Evolutionary conservation across 1,140 invertebrate genomes (phyloP).

Genomic region (Neoseiulus cucumeris): DNA sequence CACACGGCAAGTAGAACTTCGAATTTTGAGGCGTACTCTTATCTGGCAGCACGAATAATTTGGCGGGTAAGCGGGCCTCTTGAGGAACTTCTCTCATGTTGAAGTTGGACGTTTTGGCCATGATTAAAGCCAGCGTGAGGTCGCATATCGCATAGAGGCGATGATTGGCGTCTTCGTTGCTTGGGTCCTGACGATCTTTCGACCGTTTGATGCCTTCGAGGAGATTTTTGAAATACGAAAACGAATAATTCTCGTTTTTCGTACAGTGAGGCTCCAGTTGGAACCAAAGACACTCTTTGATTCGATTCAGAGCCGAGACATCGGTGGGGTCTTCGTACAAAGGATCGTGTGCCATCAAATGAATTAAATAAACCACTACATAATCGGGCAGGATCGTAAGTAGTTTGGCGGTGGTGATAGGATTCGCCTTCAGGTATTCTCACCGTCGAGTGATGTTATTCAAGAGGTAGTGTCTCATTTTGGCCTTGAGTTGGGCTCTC

Average conservation of each 20-base stretch:
- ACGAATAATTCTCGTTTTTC: conserved; percentile 81
- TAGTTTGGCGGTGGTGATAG: conserved; percentile 22
- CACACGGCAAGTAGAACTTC: not conserved
- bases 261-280: conserved; percentile 76
- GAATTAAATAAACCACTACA: conserved; percentile 81
- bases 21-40: conserved; percentile 15
- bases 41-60: conserved; percentile 28
- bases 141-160: conserved; percentile 93
- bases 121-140: conserved; percentile 66
- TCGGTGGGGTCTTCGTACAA: conserved; percentile 53
- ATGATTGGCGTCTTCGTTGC: conserved; percentile 59
- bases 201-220: conserved; percentile 56
- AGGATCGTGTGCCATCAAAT: conserved; percentile 74
- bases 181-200: conserved; percentile 60
- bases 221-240: conserved; percentile 79
- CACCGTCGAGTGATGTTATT: conserved; percentile 67
- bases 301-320: conserved; percentile 35
- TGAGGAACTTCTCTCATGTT: conserved; percentile 63
- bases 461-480: conserved; percentile 51
- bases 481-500: conserved; percentile 18
- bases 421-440: conserved; percentile 45
- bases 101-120: conserved; percentile 62
- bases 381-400: conserved; percentile 53
- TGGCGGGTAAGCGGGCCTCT: conserved; percentile 38
- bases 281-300: conserved; percentile 56